Percentiles rank a stretch among this genome's conserved stretches.
Conservation (phyloP, 2,113 vertebrate species). For the Mohoua ochrocephala region DNA sequence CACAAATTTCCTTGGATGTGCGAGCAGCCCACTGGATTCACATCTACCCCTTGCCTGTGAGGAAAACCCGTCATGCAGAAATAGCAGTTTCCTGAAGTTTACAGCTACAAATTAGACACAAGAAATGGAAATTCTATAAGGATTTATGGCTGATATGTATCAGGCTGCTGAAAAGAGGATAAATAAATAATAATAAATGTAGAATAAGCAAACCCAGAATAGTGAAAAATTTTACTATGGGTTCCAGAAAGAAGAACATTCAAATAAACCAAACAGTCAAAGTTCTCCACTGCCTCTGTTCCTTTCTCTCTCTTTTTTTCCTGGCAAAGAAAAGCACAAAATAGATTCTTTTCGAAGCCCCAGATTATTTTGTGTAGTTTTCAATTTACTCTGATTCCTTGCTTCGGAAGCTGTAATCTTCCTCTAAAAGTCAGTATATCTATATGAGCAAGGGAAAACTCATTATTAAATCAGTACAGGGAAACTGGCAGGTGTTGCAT, state of each 20-base stretch:
- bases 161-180: background rate
- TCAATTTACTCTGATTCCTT: background rate
- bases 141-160: background rate
- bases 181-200: background rate
- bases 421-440: background rate
- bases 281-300: background rate
- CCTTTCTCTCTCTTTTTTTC: background rate
- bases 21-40: background rate
- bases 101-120: fast-evolving
- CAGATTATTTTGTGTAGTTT: background rate
- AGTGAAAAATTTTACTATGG: background rate
- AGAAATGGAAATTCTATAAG: background rate
- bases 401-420: background rate
- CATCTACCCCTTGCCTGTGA: fast-evolving
- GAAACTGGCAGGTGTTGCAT: background rate
- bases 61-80: fast-evolving
- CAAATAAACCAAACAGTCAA: background rate
- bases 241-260: background rate
- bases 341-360: background rate
- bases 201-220: background rate
- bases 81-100: background rate
- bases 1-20: background rate
- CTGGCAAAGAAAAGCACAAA: background rate
- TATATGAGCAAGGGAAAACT: background rate
- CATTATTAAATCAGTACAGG: background rate